Evolutionary conservation across 2,113 vertebrate species (phyloP).

Genomic region (Tor tambroides): DNA sequence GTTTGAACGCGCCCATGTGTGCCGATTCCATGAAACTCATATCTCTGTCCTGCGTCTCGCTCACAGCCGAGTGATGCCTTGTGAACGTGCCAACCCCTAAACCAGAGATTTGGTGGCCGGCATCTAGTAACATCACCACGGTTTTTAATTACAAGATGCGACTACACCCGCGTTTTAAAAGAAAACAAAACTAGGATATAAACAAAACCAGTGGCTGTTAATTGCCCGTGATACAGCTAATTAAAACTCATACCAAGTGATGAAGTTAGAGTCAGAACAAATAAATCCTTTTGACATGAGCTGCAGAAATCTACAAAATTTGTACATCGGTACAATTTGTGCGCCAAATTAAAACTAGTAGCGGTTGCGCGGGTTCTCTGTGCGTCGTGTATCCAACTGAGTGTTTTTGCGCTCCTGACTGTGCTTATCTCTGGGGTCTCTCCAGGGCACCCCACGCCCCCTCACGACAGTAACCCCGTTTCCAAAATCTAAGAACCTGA

Average conservation of each 20-base stretch:
- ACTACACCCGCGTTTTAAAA: conserved; percentile 2
- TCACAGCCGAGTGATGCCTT: conserved; percentile 76
- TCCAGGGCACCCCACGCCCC: conserved; percentile 67
- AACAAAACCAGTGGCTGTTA: not conserved
- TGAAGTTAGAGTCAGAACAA: not conserved
- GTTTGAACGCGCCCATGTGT: conserved; percentile 88
- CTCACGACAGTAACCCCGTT: conserved; percentile 67
- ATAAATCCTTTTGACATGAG: not conserved
- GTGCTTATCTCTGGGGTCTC: conserved; percentile 58
- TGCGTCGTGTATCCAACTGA: conserved; percentile 28
- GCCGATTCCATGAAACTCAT: conserved; percentile 84
- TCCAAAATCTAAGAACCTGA: conserved; percentile 58
- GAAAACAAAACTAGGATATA: not conserved
- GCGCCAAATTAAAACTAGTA: not conserved
- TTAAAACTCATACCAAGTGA: conserved; percentile 10
- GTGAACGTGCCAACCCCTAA: conserved; percentile 83
- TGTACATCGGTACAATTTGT: conserved; percentile 1
- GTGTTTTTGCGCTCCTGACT: conserved; percentile 38
- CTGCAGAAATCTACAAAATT: not conserved
- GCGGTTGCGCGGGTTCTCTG: not conserved
- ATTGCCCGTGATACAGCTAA: not conserved
- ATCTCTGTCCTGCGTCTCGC: conserved; percentile 85
- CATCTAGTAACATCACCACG: conserved; percentile 83
- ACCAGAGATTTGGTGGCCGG: conserved; percentile 84
- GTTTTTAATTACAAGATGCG: not conserved